Conservation (phyloP, 2,888 invertebrate genomes). For the Globia sparganii region DNA sequence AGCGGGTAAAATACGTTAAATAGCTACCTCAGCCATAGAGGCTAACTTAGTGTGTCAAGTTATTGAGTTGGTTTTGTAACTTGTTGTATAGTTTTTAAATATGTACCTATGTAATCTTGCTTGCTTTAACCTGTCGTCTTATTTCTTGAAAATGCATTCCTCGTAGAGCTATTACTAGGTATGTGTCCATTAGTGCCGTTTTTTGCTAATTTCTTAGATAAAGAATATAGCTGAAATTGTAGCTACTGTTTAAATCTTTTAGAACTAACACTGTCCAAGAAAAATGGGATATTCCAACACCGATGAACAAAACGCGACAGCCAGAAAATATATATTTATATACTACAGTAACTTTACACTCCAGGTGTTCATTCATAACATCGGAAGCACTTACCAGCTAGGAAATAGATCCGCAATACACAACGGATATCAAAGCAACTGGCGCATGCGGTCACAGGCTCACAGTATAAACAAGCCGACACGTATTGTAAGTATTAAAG, state of each 20-base stretch:
- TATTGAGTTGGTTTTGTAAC: neutral
- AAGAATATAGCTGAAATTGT: neutral
- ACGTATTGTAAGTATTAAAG: constrained; percentile 81
- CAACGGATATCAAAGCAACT: constrained; percentile 66
- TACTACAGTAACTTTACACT: constrained; percentile 31
- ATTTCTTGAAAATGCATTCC: neutral
- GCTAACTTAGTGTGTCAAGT: neutral
- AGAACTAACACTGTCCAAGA: neutral
- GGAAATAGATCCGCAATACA: constrained; percentile 60
- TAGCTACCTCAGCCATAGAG: neutral
- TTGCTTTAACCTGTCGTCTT: neutral
- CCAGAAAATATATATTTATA: neutral
- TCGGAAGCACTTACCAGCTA: constrained; percentile 60
- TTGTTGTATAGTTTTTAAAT: neutral
- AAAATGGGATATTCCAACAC: neutral
- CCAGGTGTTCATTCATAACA: constrained; percentile 52
- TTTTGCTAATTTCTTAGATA: neutral
- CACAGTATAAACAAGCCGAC: constrained; percentile 72
- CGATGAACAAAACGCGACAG: neutral
- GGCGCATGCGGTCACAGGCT: constrained; percentile 64
- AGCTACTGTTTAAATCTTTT: neutral
- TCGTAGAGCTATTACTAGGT: neutral
- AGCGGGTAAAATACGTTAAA: constrained; percentile 10
- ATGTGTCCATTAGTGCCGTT: neutral
- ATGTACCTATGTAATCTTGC: neutral